Conservation (phyloP, 2,113 vertebrate genomes). For the Poicephalus meyeri region DNA sequence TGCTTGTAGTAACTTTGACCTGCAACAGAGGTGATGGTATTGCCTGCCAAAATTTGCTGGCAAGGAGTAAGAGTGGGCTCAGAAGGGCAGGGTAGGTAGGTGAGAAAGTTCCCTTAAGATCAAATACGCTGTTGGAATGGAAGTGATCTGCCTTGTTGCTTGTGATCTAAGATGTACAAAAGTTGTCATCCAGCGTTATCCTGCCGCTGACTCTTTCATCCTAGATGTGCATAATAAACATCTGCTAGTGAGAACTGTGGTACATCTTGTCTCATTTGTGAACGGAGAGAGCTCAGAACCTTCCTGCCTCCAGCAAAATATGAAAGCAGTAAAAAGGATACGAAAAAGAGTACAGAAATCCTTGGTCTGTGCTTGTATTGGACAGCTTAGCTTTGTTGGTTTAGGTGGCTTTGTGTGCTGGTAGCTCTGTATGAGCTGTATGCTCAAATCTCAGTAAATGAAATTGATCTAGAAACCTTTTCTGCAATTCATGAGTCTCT, state of each 20-base stretch:
- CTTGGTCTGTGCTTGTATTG: neutral
- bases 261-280: neutral
- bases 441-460: neutral
- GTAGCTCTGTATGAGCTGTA: neutral
- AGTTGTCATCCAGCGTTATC: neutral
- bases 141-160: neutral
- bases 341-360: neutral
- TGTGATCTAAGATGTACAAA: neutral
- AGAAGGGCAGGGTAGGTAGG: neutral
- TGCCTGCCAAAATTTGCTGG: neutral
- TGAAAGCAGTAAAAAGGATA: neutral
- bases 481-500: slow-evolving; percentile 40
- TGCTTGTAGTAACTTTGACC: neutral
- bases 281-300: neutral
- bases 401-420: neutral
- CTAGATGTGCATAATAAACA: neutral
- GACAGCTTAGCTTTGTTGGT: neutral
- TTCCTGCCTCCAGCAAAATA: neutral
- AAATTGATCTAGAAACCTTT: neutral
- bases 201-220: neutral
- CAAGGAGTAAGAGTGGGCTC: neutral
- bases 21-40: neutral
- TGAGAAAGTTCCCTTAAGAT: neutral
- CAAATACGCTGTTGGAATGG: neutral
- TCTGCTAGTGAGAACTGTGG: neutral